Base-by-base conservation (phyloP, 2,888 invertebrate species). In the Euzophera pinguis region DNA sequence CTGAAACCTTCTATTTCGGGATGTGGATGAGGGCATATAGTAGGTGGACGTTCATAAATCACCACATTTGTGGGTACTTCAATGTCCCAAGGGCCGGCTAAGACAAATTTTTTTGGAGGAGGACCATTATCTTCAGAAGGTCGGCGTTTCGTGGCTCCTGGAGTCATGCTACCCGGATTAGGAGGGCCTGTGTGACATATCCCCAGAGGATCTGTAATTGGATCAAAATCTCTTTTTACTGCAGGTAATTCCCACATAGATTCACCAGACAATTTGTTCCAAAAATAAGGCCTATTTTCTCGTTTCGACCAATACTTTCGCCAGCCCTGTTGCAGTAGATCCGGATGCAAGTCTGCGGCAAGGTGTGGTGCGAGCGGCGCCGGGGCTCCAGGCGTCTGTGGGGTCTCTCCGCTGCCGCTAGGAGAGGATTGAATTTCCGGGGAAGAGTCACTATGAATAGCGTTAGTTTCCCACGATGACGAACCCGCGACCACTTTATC, bases 201-300 rank as follows among this genome's bases (percentile, higher is more conserved):
- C 9, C 97, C 97, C 55, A 98, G 87, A 0, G 98, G 98, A 84
- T 98, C 97, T 51, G 97, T 97, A 47, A 97, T 93, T 0, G 97
- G 97, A 90, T 98, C 98, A 84, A 96, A 97, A 65, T 95, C 95
- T 55, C 93, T 92, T 73, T 94, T 94, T 8, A 93, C 84, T n/a
- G 94, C 92, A 10, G 98, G 98, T 92, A 97, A 93, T 80, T 99
- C 98, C 99, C 99, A 99, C 65, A 98, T 91, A n/a, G 98, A 98
- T 86, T 98, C 97, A 51, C 98, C 97, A 0, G 97, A 97, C 17
- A 96, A 86, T 87, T 98, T 98, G 80, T 99, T 99, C 96, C 98
- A 99, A 86, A 96, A 99, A 81, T 99, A 99, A 1, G 97, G 97
- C 27, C 98, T 91, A 75, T 96, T 97, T 82, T 99, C 98, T 52